Percentiles rank a stretch among this genome's conserved stretches.
These are phyloP conservation scores for Tragelaphus scriptus DNA, from an alignment of 2,113 vertebrate species.

Conservation along the genomic window DNA sequence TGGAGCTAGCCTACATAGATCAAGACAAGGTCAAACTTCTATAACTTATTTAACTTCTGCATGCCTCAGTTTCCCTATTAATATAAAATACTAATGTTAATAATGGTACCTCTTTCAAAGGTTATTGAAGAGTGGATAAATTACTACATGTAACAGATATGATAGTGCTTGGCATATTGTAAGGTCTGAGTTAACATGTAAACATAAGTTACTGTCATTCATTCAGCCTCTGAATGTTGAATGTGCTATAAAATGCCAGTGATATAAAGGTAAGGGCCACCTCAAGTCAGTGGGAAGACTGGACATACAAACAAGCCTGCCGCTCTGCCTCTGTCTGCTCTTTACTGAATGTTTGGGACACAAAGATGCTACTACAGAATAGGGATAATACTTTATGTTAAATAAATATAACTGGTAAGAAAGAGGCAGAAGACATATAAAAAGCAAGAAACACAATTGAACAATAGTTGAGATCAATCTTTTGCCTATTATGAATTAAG, in stretches of 20 bases:
- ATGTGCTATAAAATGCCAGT: not conserved
- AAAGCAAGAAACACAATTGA: not conserved
- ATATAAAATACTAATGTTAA: not conserved
- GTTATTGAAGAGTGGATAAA: not conserved
- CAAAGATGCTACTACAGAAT: not conserved
- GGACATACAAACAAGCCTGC: not conserved
- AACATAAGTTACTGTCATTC: not conserved
- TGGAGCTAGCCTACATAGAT: not conserved
- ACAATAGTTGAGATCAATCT: not conserved
- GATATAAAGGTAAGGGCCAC: not conserved
- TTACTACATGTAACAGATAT: not conserved
- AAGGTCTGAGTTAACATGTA: not conserved
- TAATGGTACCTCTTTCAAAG: not conserved
- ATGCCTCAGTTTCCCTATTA: not conserved
- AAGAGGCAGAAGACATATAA: not conserved
- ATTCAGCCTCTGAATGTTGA: not conserved
- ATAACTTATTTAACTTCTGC: not conserved
- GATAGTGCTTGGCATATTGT: not conserved
- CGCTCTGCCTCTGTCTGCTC: not conserved
- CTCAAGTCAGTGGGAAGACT: not conserved
- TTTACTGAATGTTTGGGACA: not conserved
- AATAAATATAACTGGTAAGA: not conserved
- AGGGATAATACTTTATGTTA: not conserved
- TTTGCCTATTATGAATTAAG: not conserved
- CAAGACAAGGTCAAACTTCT: not conserved